Evolutionary conservation across 2,888 invertebrate genomes (phyloP).

Genomic region (Sclerodermus sp.): DNA sequence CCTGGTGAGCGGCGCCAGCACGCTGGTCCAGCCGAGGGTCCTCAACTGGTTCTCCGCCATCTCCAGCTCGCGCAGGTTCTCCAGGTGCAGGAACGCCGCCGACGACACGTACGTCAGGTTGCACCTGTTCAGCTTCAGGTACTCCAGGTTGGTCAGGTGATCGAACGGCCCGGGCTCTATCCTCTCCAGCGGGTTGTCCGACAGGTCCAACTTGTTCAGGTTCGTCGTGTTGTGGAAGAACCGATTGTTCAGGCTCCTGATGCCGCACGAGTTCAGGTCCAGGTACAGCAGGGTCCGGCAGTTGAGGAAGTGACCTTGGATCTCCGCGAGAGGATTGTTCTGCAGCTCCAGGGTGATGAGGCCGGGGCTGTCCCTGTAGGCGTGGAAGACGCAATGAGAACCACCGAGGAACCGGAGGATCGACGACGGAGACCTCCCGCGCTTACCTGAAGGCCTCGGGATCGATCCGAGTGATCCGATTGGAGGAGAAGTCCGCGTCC

Average conservation of each 20-base stretch:
- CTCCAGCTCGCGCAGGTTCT: slow-evolving; percentile 67
- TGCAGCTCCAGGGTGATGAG: slow-evolving; percentile 72
- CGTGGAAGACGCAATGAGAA: too few species aligned
- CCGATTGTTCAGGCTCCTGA: slow-evolving; percentile 63
- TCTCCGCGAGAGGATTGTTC: slow-evolving; percentile 66
- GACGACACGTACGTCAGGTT: slow-evolving; percentile 64
- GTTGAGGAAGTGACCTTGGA: slow-evolving; percentile 68
- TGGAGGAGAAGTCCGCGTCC: slow-evolving; percentile 71
- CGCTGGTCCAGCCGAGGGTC: slow-evolving; percentile 64
- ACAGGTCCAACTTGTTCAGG: slow-evolving; percentile 70
- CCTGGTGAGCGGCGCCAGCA: slow-evolving; percentile 64
- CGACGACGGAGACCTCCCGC: too few species aligned
- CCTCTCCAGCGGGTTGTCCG: slow-evolving; percentile 66
- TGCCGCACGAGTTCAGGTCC: slow-evolving; percentile 68
- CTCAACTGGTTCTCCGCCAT: slow-evolving; percentile 65
- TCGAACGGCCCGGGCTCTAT: slow-evolving; percentile 66
- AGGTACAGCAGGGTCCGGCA: slow-evolving; percentile 69
- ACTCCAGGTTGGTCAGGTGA: slow-evolving; percentile 67
- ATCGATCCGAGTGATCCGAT: slow-evolving; percentile 67
- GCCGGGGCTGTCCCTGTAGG: slow-evolving; percentile 70
- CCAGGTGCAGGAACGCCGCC: slow-evolving; percentile 62
- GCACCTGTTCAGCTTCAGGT: slow-evolving; percentile 68
- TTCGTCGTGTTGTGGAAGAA: slow-evolving; percentile 71
- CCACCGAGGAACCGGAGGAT: too few species aligned
- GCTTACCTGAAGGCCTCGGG: slow-evolving; percentile 70